phyloP scores from a whole-genome alignment of 2,113 vertebrate species.

The Pterocles orientalis region DNA sequence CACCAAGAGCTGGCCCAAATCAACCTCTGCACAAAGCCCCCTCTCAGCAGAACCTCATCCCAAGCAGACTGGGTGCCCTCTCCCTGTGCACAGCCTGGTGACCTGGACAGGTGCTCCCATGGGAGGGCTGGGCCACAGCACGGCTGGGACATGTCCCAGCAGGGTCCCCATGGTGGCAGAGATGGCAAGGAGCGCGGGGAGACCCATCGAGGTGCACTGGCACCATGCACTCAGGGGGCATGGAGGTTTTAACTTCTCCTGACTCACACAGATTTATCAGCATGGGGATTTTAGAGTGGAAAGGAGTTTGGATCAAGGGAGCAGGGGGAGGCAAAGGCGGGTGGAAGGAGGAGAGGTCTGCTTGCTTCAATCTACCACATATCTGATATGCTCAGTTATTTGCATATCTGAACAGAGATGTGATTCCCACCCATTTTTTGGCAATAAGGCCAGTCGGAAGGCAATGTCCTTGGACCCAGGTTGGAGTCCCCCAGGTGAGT shows the following conservation, averaged over 20 bases:
- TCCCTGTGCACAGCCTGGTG: neutral
- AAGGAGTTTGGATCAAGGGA: neutral
- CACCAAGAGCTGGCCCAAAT: neutral
- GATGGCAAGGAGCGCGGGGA: neutral
- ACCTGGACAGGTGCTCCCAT: rapidly evolving
- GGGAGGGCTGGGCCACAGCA: neutral
- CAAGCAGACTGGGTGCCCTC: neutral
- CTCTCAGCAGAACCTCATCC: neutral
- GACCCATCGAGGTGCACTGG: neutral
- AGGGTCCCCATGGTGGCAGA: neutral
- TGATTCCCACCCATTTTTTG: neutral
- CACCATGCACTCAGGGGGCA: neutral
- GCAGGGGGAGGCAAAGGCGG: too few relatives aligned
- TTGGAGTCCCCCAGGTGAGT: neutral
- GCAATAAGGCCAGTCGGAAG: neutral
- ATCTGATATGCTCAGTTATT: neutral
- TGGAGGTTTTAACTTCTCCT: neutral
- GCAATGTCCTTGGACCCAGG: neutral
- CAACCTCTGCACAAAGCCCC: neutral
- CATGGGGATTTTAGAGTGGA: neutral
- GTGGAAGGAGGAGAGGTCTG: neutral
- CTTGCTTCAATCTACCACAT: neutral
- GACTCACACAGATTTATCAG: neutral
- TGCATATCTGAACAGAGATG: neutral
- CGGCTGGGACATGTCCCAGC: rapidly evolving